These are phyloP conservation scores for Cyrtorhinus lividipennis DNA, from an alignment of 1,140 invertebrate genomes.

Conservation along the genomic window DNA sequence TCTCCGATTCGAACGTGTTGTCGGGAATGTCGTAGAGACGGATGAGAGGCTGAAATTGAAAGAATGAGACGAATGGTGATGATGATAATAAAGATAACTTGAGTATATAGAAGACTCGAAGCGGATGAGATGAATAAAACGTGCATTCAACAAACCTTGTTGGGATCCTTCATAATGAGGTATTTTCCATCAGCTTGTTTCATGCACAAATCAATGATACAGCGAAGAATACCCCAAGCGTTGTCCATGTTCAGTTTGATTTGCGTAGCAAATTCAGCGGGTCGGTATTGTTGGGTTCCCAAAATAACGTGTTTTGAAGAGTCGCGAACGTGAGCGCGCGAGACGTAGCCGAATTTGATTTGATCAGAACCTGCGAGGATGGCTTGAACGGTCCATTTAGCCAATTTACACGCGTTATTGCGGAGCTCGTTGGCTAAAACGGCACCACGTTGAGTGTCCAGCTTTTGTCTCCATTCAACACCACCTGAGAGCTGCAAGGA, in stretches of 20 bases:
- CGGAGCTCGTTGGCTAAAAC: slow-evolving; percentile 95
- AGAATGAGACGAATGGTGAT: no score
- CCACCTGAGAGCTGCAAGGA: slow-evolving; percentile 68
- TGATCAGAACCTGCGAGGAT: slow-evolving; percentile 92
- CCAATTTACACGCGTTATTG: slow-evolving; percentile 97
- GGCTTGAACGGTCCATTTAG: slow-evolving; percentile 98
- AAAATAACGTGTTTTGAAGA: slow-evolving; percentile 94
- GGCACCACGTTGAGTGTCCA: slow-evolving; percentile 93
- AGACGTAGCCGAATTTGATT: slow-evolving; percentile 96
- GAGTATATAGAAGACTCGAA: neutral
- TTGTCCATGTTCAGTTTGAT: slow-evolving; percentile 99
- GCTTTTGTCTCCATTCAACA: slow-evolving; percentile 94
- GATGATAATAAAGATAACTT: neutral
- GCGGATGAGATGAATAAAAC: neutral
- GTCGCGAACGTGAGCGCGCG: slow-evolving; percentile 80
- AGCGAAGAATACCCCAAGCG: slow-evolving; percentile 96
- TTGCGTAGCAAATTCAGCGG: slow-evolving; percentile 94
- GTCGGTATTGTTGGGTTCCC: slow-evolving; percentile 97
- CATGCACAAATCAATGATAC: slow-evolving; percentile 96
- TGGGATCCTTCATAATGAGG: slow-evolving; percentile 98
- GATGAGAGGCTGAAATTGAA: slow-evolving; percentile 58
- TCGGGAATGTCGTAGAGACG: slow-evolving; percentile 94
- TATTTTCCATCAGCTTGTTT: slow-evolving; percentile 96
- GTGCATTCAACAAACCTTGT: slow-evolving; percentile 45
- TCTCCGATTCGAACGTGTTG: slow-evolving; percentile 96